phyloP scores from a whole-genome alignment of 2,888 invertebrate species.

The Nesidiocoris tenuis region DNA sequence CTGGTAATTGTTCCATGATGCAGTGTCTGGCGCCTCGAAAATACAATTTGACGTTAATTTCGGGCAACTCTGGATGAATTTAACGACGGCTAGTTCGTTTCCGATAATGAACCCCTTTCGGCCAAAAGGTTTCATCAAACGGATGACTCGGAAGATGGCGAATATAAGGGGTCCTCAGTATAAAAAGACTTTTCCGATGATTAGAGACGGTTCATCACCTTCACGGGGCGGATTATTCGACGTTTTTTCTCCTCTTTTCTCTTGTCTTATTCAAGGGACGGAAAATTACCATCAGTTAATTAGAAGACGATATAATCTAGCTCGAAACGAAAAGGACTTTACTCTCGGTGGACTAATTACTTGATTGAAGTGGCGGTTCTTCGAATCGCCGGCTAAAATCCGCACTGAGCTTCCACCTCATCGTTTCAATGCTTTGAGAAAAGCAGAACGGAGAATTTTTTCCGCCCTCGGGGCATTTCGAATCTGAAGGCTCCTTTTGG shows the following conservation, averaged over 20 bases:
- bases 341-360: slow-evolving; percentile 27
- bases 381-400: background rate
- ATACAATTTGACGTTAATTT: too few species aligned
- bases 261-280: background rate
- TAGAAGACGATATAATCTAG: slow-evolving; percentile 36
- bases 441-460: background rate
- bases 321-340: slow-evolving; percentile 8
- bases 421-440: background rate
- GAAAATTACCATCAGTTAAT: slow-evolving; percentile 39
- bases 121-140: too few species aligned
- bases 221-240: slow-evolving; percentile 15
- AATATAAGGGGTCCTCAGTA: background rate
- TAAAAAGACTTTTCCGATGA: slow-evolving; percentile 3
- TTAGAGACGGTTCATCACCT: slow-evolving; percentile 37
- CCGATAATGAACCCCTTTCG: too few species aligned
- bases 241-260: background rate
- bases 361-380: slow-evolving; percentile 37
- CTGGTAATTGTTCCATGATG: too few species aligned
- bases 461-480: background rate
- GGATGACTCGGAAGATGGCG: too few species aligned
- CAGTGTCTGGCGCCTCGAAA: too few species aligned
- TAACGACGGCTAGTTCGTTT: too few species aligned
- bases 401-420: background rate
- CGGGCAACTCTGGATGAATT: too few species aligned
- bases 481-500: background rate